Conservation (phyloP, 2,888 invertebrate genomes). For the Cataglyphis cursor region DNA sequence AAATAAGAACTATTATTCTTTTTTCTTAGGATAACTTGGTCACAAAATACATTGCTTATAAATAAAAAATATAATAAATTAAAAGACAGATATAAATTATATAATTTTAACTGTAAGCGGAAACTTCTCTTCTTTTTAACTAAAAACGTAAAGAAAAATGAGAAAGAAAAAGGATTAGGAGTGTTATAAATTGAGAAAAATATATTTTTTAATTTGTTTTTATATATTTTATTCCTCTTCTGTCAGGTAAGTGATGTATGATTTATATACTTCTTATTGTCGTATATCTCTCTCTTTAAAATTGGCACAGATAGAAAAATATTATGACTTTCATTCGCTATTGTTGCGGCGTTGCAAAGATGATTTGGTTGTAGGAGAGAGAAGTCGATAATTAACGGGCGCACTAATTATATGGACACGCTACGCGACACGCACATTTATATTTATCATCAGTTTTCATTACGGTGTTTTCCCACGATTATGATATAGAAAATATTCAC, state of each 20-base stretch:
- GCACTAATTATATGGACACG: conserved; percentile 18
- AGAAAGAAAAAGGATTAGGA: neutral
- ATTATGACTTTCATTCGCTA: neutral
- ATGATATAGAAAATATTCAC: conserved; percentile 69
- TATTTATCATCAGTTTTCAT: conserved; percentile 59
- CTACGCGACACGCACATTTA: conserved; percentile 34
- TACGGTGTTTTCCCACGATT: conserved; percentile 62
- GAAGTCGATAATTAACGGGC: conserved; percentile 23
- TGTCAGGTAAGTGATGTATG: neutral
- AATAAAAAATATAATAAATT: neutral
- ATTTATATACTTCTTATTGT: neutral
- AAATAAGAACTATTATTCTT: neutral
- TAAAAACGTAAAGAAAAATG: neutral
- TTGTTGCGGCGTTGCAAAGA: neutral
- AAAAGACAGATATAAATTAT: neutral
- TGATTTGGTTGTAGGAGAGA: conserved; percentile 10
- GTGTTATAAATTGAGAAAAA: neutral
- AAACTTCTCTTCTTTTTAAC: neutral
- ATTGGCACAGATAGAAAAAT: neutral
- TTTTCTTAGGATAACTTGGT: neutral
- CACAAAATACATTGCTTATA: neutral
- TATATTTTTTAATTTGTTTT: neutral
- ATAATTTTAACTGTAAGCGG: neutral
- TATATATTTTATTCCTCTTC: neutral
- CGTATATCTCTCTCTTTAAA: neutral